phyloP scores from a whole-genome alignment of 1,140 invertebrate species.

The Bombus superbus region DNA sequence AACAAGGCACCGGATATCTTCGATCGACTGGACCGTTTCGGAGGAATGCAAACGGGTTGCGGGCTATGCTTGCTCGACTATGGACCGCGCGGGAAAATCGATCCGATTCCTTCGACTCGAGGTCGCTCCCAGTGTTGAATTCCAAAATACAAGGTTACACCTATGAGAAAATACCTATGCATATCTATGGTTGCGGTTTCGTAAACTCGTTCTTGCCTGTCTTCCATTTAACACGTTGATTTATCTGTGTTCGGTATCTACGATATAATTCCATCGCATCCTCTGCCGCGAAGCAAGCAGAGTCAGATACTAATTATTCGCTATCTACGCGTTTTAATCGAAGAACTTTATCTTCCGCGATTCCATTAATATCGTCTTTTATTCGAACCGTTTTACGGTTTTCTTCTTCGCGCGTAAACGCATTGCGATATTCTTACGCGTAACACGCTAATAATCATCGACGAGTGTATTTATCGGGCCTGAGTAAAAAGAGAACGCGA shows the following conservation, averaged over 20 bases:
- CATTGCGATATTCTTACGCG: background rate
- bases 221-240: background rate
- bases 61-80: background rate
- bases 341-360: background rate
- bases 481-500: background rate
- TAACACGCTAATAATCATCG: background rate
- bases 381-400: background rate
- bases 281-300: background rate
- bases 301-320: background rate
- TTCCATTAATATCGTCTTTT: background rate
- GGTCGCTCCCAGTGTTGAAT: slow-evolving; percentile 9
- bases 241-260: background rate
- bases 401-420: background rate
- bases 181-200: background rate
- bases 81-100: slow-evolving; percentile 59
- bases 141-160: slow-evolving; percentile 19
- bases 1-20: slow-evolving; percentile 77
- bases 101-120: slow-evolving; percentile 47
- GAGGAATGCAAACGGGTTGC: slow-evolving; percentile 71
- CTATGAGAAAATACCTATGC: background rate
- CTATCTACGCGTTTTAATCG: background rate
- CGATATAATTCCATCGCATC: background rate
- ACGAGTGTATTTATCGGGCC: background rate
- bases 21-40: slow-evolving; percentile 73
- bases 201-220: background rate